Evolutionary conservation across 2,797 vertebrate species (phyloP).

Genomic region (Darevskia nairensis): DNA sequence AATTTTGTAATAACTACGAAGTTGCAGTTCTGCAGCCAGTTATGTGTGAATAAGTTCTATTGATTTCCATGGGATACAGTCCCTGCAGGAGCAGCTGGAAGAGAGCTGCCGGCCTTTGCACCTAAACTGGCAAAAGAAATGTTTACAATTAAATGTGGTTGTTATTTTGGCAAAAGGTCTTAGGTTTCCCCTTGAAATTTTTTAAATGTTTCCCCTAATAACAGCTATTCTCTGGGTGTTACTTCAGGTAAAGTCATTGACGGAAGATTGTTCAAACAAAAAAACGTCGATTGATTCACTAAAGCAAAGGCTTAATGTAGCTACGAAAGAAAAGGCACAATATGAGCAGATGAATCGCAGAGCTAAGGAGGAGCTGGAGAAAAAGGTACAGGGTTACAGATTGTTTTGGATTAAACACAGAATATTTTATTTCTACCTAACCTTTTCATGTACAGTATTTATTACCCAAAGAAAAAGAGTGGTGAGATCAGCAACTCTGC

Average conservation of each 20-base stretch:
- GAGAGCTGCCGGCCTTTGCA: background rate
- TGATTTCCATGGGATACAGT: conserved; percentile 1
- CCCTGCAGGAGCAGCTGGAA: background rate
- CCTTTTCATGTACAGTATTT: background rate
- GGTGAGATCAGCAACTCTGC: conserved; percentile 21
- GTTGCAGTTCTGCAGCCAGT: background rate
- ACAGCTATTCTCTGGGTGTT: conserved; percentile 44
- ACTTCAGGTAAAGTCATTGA: conserved; percentile 84
- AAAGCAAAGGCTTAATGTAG: conserved; percentile 87
- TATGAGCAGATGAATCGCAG: conserved; percentile 84
- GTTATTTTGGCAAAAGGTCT: conserved; percentile 36
- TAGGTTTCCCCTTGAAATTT: conserved; percentile 44
- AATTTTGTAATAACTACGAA: conserved; percentile 23
- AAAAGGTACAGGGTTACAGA: conserved; percentile 82
- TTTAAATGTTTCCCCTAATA: conserved; percentile 30
- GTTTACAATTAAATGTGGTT: conserved; percentile 20
- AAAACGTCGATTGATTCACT: conserved; percentile 87
- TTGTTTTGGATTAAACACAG: conserved; percentile 4
- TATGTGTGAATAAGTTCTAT: background rate
- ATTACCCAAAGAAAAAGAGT: conserved; percentile 6
- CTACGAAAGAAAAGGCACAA: conserved; percentile 85
- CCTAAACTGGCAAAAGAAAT: background rate
- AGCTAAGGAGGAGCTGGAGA: conserved; percentile 86
- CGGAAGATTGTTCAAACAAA: conserved; percentile 89
- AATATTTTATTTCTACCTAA: conserved; percentile 12